Evolutionary conservation across 2,888 invertebrate species (phyloP), one percentile per base, ranked within the genome.

Genomic region (Tachina grossa): DNA sequence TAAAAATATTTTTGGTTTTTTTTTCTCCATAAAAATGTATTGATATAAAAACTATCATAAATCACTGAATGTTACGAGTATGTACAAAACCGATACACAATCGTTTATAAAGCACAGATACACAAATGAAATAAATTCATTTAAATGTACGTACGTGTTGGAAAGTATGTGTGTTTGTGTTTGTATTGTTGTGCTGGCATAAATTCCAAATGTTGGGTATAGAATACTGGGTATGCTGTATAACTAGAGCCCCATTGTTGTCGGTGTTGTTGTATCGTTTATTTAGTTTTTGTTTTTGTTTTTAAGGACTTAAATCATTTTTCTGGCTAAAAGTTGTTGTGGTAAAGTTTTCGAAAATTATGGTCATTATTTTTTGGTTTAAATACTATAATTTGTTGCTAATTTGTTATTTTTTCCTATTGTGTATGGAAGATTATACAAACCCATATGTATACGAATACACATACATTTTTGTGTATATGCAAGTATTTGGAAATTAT

Each of bases 341-440:
- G 85, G 82, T 55, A 63, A 74, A 68, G 77, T 81, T 83, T 76
- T 47, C 8, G 16, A 74, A 81, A 81, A 47, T 85, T 77, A 74
- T 72, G 79, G 76, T 81, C 77, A 80, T 81, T 84, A 81, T 59
- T 77, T 80, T 72, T 77, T 22, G 74, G 74, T 84, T 77, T 65
- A 71, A 65, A 69, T 43, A 69, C 84, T 84, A 76, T 84, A 84
- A 84, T 84, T 80, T 79, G 84, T 84, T 84, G 63, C 79, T 84
- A 84, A 79, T 84, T 84, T 84, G 79, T 84, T 78, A 19, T 79
- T 82, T 76, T 65, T 75, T 66, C n/a, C 19, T 47, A 55, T 49
- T 69, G 61, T 57, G 11, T 41, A 83, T 43, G 49, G 69, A 69
- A 61, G 31, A n/a, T 19, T 65, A 8, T 65, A 68, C 16, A 43